Percentiles rank a stretch among this genome's conserved stretches.
These are phyloP conservation scores for Phymatocera aterrima DNA, from an alignment of 2,888 invertebrate species.

Conservation along the genomic window DNA sequence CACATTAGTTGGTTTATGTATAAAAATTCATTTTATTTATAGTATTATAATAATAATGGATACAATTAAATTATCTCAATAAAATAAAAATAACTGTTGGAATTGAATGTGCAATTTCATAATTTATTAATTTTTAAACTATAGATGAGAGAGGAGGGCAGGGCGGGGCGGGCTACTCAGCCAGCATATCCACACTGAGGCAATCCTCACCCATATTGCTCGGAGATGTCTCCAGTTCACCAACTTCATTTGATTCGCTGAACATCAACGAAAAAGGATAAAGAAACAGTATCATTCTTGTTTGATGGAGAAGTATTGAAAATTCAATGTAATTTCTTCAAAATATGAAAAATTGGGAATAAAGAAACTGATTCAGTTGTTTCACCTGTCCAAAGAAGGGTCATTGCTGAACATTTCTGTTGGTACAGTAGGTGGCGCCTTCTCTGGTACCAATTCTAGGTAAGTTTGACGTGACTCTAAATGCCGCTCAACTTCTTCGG, in stretches of 20 bases:
- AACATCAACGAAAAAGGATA: conserved; percentile 67
- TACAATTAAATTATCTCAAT: conserved; percentile 59
- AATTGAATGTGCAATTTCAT: conserved; percentile 58
- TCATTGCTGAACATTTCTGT: conserved; percentile 97
- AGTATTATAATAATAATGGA: conserved; percentile 53
- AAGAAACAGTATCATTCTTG: too few relatives aligned
- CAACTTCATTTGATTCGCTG: conserved; percentile 90
- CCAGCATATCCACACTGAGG: conserved; percentile 82
- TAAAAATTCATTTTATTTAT: conserved; percentile 63
- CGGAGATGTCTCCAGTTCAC: conserved; percentile 87
- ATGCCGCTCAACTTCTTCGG: conserved; percentile 93
- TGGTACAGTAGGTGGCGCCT: conserved; percentile 92
- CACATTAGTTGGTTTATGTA: conserved; percentile 51
- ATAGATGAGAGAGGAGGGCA: too few relatives aligned
- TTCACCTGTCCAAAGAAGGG: conserved; percentile 89
- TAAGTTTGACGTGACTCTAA: conserved; percentile 89
- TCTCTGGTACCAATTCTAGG: conserved; percentile 88
- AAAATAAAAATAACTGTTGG: conserved; percentile 51
- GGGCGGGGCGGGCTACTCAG: conserved; percentile 74
- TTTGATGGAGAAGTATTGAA: too few relatives aligned
- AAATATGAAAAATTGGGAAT: conserved; percentile 9
- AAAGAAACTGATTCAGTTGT: conserved; percentile 9
- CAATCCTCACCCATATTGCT: conserved; percentile 89
- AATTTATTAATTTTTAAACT: conserved; percentile 55
- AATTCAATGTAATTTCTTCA: background rate